Percentiles rank a stretch among this genome's conserved stretches.
Conservation (phyloP, 2,797 vertebrate species). For the Apodemus agrarius region DNA sequence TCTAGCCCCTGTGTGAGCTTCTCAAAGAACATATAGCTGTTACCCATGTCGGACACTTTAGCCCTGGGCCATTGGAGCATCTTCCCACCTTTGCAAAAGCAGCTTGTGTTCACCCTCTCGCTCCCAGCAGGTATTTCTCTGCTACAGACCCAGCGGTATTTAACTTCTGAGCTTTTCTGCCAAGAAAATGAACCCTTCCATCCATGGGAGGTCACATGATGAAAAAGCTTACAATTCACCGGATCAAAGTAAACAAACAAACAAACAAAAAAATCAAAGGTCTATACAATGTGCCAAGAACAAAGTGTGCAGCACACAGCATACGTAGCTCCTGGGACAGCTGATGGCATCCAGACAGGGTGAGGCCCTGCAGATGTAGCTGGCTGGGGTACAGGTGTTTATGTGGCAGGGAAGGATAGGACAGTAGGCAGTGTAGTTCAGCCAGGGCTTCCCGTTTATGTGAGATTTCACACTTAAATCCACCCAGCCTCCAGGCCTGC, state of each 20-base stretch:
- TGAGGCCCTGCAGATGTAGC: rapidly evolving
- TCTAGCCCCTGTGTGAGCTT: not conserved
- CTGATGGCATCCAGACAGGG: rapidly evolving
- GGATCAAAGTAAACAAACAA: not conserved
- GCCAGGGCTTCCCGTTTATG: rapidly evolving
- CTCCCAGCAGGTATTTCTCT: not conserved
- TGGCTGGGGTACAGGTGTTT: rapidly evolving
- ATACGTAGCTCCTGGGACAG: rapidly evolving
- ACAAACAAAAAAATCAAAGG: not conserved
- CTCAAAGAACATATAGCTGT: not conserved
- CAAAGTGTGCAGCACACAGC: not conserved
- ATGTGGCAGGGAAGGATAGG: not conserved
- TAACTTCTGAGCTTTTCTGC: not conserved
- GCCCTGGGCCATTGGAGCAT: rapidly evolving
- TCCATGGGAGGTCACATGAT: not conserved
- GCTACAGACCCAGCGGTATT: not conserved
- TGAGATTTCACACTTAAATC: not conserved
- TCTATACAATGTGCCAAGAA: not conserved
- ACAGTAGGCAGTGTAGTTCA: rapidly evolving
- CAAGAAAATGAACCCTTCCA: not conserved
- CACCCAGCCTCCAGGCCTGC: not conserved
- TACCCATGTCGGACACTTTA: not conserved
- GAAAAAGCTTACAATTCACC: not conserved
- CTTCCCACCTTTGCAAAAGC: not conserved
- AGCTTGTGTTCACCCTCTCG: rapidly evolving